Conservation (phyloP, 2,888 invertebrate genomes). For the Mesorhabditis sp. region DNA sequence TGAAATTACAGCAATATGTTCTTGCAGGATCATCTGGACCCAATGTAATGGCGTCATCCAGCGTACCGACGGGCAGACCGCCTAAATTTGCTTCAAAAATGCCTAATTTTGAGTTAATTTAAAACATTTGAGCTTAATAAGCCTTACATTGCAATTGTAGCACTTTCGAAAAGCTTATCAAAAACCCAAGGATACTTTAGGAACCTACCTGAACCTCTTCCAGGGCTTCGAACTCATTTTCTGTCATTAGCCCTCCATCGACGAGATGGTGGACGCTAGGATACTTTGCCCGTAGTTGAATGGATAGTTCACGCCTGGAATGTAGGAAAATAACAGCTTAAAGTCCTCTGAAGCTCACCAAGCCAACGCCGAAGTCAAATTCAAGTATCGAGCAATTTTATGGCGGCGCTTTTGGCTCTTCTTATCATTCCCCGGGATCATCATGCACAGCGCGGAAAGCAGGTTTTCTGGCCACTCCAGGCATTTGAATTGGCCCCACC, state of each 20-base stretch:
- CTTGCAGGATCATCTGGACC: slow-evolving; percentile 35
- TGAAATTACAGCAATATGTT: slow-evolving; percentile 12
- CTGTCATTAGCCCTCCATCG: slow-evolving; percentile 32
- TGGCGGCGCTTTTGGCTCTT: slow-evolving; percentile 28
- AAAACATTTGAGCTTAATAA: no score
- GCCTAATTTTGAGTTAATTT: no score
- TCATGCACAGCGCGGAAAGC: slow-evolving; percentile 32
- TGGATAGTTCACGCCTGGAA: slow-evolving; percentile 42
- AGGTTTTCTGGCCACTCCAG: slow-evolving; percentile 42
- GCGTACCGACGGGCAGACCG: slow-evolving; percentile 26
- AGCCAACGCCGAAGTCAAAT: slow-evolving; percentile 35
- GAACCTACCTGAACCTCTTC: slow-evolving; percentile 26
- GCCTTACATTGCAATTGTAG: no score
- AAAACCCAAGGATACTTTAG: no score
- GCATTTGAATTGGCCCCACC: slow-evolving; percentile 44
- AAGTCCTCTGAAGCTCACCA: slow-evolving; percentile 20
- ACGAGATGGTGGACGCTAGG: slow-evolving; percentile 27
- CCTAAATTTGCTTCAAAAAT: slow-evolving; percentile 14
- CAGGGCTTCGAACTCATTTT: slow-evolving; percentile 33
- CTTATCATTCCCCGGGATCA: slow-evolving; percentile 31
- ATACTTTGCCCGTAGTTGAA: slow-evolving; percentile 38
- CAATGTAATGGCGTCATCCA: slow-evolving; percentile 52
- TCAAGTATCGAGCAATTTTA: slow-evolving; percentile 41
- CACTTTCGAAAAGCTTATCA: no score
- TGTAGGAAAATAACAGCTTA: no score